Percentiles rank a stretch among this genome's conserved stretches.
Conservation (phyloP, 2,113 vertebrate species). For the Capricornis sumatraensis region DNA sequence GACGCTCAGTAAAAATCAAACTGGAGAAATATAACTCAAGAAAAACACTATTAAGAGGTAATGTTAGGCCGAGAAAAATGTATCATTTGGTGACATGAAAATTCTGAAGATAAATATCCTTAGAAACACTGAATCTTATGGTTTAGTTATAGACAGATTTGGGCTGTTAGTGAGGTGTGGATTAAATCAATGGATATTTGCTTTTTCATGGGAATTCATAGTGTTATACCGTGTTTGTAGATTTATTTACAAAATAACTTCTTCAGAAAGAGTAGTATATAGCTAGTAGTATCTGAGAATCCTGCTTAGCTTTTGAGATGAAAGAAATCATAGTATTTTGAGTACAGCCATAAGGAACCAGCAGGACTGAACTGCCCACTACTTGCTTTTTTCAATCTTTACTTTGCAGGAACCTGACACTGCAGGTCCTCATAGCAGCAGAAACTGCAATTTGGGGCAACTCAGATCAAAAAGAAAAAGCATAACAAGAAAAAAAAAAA, state of each 20-base stretch:
- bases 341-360: neutral
- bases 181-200: neutral
- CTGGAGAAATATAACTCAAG: neutral
- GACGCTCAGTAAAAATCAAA: conserved; percentile 17
- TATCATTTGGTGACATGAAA: conserved; percentile 6
- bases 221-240: neutral
- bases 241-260: conserved; percentile 16
- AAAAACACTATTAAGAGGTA: neutral
- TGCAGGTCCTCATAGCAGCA: neutral
- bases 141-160: neutral
- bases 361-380: neutral
- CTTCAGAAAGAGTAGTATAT: neutral
- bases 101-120: conserved; percentile 25
- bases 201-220: neutral
- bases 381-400: neutral
- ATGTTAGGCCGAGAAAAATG: conserved; percentile 10
- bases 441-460: neutral
- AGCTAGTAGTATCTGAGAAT: neutral
- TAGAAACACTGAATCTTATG: conserved; percentile 1
- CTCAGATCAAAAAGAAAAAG: conserved; percentile 36
- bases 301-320: neutral
- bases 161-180: neutral
- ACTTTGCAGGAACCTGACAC: neutral
- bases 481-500: neutral
- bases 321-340: neutral